A percentile compares a stretch with the other conserved stretches of the same genome.
Evolutionary conservation across 2,888 invertebrate genomes (phyloP).

Genomic region (Patella caerulea): DNA sequence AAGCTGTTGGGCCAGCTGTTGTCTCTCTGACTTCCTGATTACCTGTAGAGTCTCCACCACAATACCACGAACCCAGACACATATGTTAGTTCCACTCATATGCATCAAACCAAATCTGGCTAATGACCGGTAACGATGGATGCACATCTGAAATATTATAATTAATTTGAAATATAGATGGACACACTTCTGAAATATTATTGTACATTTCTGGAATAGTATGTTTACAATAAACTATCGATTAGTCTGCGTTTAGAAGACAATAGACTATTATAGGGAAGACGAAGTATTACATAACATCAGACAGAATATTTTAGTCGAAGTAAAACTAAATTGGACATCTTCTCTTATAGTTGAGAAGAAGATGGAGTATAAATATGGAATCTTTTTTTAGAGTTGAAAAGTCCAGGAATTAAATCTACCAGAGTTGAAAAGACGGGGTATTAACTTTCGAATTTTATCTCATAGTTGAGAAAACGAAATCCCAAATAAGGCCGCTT

Average conservation of each 20-base stretch:
- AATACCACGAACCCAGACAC: constrained; percentile 95
- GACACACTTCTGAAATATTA: too few species aligned
- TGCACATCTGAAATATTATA: constrained; percentile 73
- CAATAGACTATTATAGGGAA: too few species aligned
- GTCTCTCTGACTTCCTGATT: constrained; percentile 73
- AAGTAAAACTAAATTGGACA: too few species aligned
- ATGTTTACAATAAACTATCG: too few species aligned
- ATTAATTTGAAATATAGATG: too few species aligned
- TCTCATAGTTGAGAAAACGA: background rate
- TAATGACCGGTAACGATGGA: constrained; percentile 95
- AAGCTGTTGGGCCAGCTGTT: background rate
- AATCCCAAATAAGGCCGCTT: constrained; percentile 69
- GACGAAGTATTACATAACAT: too few species aligned
- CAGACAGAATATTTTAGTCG: too few species aligned
- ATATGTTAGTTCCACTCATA: constrained; percentile 95
- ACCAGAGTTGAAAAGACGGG: background rate
- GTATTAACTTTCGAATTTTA: background rate
- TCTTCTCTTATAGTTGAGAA: too few species aligned
- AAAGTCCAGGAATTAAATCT: background rate
- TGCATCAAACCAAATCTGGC: constrained; percentile 98
- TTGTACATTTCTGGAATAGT: too few species aligned
- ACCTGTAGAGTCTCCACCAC: constrained; percentile 96
- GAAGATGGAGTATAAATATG: background rate
- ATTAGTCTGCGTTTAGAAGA: too few species aligned
- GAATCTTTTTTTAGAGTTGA: background rate